Base-by-base conservation (phyloP, 2,888 invertebrate species). In the Ormyrus nitidulus region DNA sequence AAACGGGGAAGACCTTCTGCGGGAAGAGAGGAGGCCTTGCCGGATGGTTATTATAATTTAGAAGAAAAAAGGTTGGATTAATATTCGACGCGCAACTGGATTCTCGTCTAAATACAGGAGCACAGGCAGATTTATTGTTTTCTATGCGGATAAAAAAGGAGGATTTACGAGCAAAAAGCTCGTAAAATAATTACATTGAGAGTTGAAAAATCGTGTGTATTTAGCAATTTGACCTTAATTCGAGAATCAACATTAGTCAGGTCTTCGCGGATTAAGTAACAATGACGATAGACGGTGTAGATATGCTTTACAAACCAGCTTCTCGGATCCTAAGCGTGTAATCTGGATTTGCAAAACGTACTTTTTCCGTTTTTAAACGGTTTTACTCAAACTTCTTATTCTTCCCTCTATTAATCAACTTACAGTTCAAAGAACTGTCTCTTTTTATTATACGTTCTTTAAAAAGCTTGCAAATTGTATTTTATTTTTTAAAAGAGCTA, bases 181-280 rank as follows among this genome's bases (percentile, higher is more conserved):
- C 6, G 59, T 56, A 64, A 51, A 19, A 53, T 19, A 53, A 66
- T 53, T 53, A n/a, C 11, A 9, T 53, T 19, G 34, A 19, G 13
- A 19, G 64, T 5, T 48, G 7, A 34, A 66, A 66, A 66, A 53
- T 11, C 2, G 6, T 11, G 53, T 34, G 66, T 34, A 66, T 34
- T 34, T 34, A 66, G 66, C 66, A 62, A 11, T 66, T 49, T 66
- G 66, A 66, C 66, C 66, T 34, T 66, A 66, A 66, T 66, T 66
- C 53, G 11, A 8, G 34, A 53, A 48, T 53, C 66, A 66, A 66
- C 51, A 66, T 10, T 11, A 13, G 7, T 19, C 5, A 19, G 53
- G 53, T 19, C 19, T 66, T 66, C 19, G n/a, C 6, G 53, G 66
- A 66, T 66, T 66, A 53, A 66, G 66, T 46, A 62, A 62, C 49